Base-by-base conservation (phyloP, 2,797 vertebrate genomes). In the Carapus acus region DNA sequence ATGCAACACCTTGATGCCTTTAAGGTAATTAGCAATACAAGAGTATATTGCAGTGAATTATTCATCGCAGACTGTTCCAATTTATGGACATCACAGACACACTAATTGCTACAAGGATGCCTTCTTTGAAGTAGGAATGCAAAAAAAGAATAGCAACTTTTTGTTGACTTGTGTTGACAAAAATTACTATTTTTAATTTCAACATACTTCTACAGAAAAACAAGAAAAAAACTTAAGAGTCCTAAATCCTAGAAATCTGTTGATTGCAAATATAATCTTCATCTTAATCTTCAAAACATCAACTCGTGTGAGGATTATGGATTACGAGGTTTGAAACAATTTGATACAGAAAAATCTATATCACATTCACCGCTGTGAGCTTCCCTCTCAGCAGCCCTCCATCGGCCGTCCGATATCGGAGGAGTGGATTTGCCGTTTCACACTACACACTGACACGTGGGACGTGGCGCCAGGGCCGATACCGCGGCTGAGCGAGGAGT, bases 401-500 rank as follows among this genome's bases (percentile, higher is more conserved):
- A 67, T 44, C 50, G 56, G 58, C 31, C 0, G 38, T 31, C 29
- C 62, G 43, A 21, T 39, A 63, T 62, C 39, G 29, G 54, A n/a
- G 39, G 21, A 39, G 59, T 59, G 63, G 72, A 65, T 69, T 52
- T 56, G 55, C 56, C 63, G 15, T 77, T 77, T 77, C 73, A 64
- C 52, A 63, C 74, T 74, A 69, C 77, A 77, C 17, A 15, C 70
- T 64, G 59, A 44, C 40, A 7, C 60, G 62, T n/a, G n/a, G n/a
- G n/a, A 52, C 41, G 33, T 72, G 86, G 81, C 83, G 75, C 84
- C 83, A 76, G 59, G 43, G 58, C 13, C 18, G 40, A 68, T 20
- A n/a, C 52, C 49, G 39, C 27, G 50, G 58, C 55, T 24, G 22
- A 17, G 47, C 3, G 15, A 49, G 56, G 39, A 49, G 43, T 41